Evolutionary conservation across 2,113 vertebrate genomes (phyloP), one percentile per base, ranked within the genome.

Genomic region (Ia io): DNA sequence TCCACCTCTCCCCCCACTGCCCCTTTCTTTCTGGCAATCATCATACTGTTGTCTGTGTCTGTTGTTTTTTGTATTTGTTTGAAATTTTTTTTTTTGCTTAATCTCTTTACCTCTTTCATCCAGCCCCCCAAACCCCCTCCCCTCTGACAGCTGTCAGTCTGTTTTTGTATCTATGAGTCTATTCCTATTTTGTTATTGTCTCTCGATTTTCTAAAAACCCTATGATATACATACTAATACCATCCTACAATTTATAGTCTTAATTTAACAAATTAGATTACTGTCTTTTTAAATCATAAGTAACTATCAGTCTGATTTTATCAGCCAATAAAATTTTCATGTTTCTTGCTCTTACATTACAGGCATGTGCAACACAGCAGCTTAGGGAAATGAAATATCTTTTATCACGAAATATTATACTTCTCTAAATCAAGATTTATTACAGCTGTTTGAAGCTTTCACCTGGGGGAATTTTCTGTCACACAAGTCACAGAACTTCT

Each of bases 381-480:
- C 84, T 97, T 85, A 97, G 86, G 86, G 4, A 51, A 86, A 97
- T 97, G 83, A 97, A 96, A n/a, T 94, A 63, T 89, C 35, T 67
- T 65, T 80, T 93, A 89, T 84, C 56, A 95, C 96, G 97, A 98
- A 96, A 73, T 93, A 95, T 95, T 97, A 87, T 89, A 90, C 4
- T 88, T 93, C 73, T 95, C 82, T 95, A 98, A 98, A 95, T 97
- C 96, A 97, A 97, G 96, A 97, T 98, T 98, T 97, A 96, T 98
- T 98, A 69, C 71, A 96, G 77, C 88, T 53, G 53, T 96, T 97
- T 94, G 94, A 97, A 97, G 40, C 90, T 97, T 98, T 61, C 63
- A 97, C 97, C 88, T 87, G 1, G 59, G 95, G 97, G 96, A 97
- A 96, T 97, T 97, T 98, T 97, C 95, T 98, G 84, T 98, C 97